A percentile compares a stretch with the other conserved stretches of the same genome.
Evolutionary conservation across 2,797 vertebrate genomes (phyloP).

Genomic region (Leuciscus waleckii): DNA sequence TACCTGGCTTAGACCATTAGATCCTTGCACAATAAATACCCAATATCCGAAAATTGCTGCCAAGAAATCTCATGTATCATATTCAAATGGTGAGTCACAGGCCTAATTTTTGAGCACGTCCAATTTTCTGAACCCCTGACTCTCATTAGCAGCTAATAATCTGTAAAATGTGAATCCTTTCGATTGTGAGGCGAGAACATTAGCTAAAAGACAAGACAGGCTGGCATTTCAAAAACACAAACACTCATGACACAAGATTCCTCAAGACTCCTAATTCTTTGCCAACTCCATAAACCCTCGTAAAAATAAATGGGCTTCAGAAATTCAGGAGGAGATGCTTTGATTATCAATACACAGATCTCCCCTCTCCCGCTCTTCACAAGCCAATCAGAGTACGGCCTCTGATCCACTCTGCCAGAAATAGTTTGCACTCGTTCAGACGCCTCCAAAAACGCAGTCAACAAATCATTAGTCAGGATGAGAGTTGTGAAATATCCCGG

Average conservation of each 20-base stretch:
- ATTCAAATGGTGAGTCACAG: slow-evolving; percentile 12
- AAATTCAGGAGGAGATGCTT: slow-evolving; percentile 22
- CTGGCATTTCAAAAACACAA: slow-evolving; percentile 23
- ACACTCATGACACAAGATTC: slow-evolving; percentile 15
- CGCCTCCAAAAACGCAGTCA: slow-evolving; percentile 72
- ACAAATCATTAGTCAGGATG: slow-evolving; percentile 74
- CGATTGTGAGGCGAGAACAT: slow-evolving; percentile 32
- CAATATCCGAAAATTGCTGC: background rate
- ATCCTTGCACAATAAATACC: background rate
- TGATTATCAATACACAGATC: slow-evolving; percentile 34
- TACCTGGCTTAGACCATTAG: too few relatives aligned
- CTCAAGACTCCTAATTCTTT: slow-evolving; percentile 13
- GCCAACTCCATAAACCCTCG: background rate
- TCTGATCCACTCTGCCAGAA: slow-evolving; percentile 63
- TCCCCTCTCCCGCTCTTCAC: slow-evolving; percentile 38
- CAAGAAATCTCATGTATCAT: slow-evolving; percentile 9
- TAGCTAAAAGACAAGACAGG: slow-evolving; percentile 15
- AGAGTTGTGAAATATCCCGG: slow-evolving; percentile 68
- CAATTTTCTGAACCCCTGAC: slow-evolving; percentile 29
- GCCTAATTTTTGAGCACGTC: slow-evolving; percentile 27
- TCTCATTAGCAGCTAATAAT: slow-evolving; percentile 53
- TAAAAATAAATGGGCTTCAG: slow-evolving; percentile 36
- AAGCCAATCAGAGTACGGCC: slow-evolving; percentile 66
- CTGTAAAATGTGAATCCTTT: slow-evolving; percentile 41
- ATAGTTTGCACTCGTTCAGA: slow-evolving; percentile 73